phyloP scores from a whole-genome alignment of 2,888 invertebrate species.

The Tipula helvola region DNA sequence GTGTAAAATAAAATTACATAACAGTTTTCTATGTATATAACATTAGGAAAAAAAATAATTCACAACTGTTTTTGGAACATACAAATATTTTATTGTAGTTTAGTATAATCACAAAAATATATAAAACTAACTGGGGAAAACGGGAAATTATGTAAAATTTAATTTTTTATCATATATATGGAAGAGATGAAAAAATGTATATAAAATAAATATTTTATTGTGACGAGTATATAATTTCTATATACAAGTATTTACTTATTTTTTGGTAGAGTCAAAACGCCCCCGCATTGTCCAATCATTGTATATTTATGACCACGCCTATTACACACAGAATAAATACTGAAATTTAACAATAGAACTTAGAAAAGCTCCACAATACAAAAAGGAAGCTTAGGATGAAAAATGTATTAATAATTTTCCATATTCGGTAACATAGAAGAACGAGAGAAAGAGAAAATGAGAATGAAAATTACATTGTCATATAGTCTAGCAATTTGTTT shows the following conservation, averaged over 20 bases:
- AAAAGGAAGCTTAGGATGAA: not conserved
- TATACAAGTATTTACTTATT: not conserved
- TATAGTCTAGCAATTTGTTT: too few species aligned
- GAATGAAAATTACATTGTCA: too few species aligned
- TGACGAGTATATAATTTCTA: not conserved
- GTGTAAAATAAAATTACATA: too few species aligned
- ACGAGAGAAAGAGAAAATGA: too few species aligned
- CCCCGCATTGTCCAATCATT: not conserved
- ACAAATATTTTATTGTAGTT: too few species aligned
- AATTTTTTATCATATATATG: not conserved
- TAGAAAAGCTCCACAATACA: not conserved
- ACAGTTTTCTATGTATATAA: too few species aligned
- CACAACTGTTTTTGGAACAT: too few species aligned
- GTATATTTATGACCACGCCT: not conserved
- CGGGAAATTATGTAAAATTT: too few species aligned
- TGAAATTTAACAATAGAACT: not conserved
- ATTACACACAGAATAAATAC: not conserved
- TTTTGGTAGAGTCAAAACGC: not conserved
- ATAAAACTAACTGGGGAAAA: too few species aligned
- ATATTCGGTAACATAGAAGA: not conserved
- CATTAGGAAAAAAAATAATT: too few species aligned
- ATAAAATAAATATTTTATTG: not conserved
- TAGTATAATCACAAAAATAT: too few species aligned
- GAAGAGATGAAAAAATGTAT: not conserved
- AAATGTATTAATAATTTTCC: not conserved